phyloP scores from a whole-genome alignment of 2,888 invertebrate genomes.

The Branchellion lobata region DNA sequence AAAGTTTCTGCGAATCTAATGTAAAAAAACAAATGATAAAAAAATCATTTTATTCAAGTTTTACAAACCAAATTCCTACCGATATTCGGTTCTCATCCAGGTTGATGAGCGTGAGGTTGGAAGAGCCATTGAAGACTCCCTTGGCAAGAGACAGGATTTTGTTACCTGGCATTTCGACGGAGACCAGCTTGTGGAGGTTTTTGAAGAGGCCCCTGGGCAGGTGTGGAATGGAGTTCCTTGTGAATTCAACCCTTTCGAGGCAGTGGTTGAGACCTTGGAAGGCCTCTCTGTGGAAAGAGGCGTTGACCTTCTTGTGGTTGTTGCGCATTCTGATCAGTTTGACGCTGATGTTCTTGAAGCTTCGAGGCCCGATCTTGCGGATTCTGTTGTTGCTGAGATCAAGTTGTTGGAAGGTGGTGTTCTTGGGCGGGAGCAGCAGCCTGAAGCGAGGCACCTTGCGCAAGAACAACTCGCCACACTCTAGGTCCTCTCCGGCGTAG shows the following conservation, averaged over 20 bases:
- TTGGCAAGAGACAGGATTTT: conserved; percentile 35
- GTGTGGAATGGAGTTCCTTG: conserved; percentile 39
- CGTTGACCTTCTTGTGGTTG: conserved; percentile 41
- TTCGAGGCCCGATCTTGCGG: conserved; percentile 32
- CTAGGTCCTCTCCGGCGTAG: conserved; percentile 43
- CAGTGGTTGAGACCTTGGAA: conserved; percentile 49
- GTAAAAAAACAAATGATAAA: too few species aligned
- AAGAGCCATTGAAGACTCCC: conserved; percentile 48
- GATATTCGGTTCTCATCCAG: conserved; percentile 45
- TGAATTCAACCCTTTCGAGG: conserved; percentile 45
- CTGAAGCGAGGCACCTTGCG: conserved; percentile 36
- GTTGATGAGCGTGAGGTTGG: conserved; percentile 43
- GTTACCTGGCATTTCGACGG: conserved; percentile 46
- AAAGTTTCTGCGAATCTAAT: too few species aligned
- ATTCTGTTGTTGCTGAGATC: conserved; percentile 49
- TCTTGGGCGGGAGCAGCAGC: background rate
- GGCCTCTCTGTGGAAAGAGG: conserved; percentile 47
- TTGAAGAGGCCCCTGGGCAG: conserved; percentile 50
- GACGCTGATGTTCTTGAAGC: conserved; percentile 48
- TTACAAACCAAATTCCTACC: too few species aligned
- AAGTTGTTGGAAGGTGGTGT: conserved; percentile 46
- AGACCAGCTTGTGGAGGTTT: conserved; percentile 40
- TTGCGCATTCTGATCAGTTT: conserved; percentile 47
- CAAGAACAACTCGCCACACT: conserved; percentile 45
- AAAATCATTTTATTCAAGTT: too few species aligned